Base-by-base conservation (phyloP, 2,113 vertebrate genomes). In the Larimichthys crocea region DNA sequence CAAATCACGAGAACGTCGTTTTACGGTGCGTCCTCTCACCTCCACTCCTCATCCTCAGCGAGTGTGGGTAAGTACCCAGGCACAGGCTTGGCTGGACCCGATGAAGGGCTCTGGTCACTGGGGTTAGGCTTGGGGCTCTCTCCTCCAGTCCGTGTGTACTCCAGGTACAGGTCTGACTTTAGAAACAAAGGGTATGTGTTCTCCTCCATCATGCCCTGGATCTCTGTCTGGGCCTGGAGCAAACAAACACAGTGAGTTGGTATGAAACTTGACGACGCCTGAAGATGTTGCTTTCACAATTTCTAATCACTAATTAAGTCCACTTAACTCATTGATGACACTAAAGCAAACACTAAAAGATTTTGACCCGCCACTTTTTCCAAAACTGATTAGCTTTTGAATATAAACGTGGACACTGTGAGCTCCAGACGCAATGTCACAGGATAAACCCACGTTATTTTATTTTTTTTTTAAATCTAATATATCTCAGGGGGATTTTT, bases 131-230 rank as follows among this genome's bases (percentile, higher is more conserved):
- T 97, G 8, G 98, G 98, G 88, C 98, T 99, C 93, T 98, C 98
- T 48, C 96, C 95, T 85, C 97, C 98, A 46, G 97, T 96, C 90
- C 97, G 95, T 0, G 97, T 96, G 91, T 97, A 98, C 68, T 97
- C 97, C 95, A 99, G 94, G 93, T 99, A 99, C 91, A 98, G 95
- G 92, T 99, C 97, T 0, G 98, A 99, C 92, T 98, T 99, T 50
- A 99, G 97, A 89, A 99, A 99, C 69, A 97, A 93, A n/a, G 98
- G 98, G 85, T 99, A 99, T 29, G 96, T 97, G 89, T 98, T 97
- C 88, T 97, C 97, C 91, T 99, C 98, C 94, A 99, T 97, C 92
- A 96, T 95, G 77, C 94, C 93, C 93, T 99, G 98, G 82, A 99
- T 96, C 92, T 99, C 98, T 0, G 95, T 97, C 93, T 98, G 97